A percentile compares a stretch with the other conserved stretches of the same genome.
Conservation (phyloP, 2,113 vertebrate species). For the Stegastes partitus region DNA sequence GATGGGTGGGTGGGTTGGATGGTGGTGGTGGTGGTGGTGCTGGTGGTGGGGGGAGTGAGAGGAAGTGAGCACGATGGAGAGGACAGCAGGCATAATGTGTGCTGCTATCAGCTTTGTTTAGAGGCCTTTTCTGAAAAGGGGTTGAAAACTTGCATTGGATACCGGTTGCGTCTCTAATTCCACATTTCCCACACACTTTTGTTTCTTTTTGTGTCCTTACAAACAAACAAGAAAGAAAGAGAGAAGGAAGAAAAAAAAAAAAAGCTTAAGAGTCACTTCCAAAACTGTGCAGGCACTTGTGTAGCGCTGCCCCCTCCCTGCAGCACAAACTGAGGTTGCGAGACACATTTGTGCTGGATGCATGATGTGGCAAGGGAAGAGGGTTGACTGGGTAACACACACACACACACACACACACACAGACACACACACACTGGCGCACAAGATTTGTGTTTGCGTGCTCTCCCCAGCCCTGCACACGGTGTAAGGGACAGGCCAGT, state of each 20-base stretch:
- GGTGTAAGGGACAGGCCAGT: conserved; percentile 77
- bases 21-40: conserved; percentile 22
- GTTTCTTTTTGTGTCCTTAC: conserved; percentile 4
- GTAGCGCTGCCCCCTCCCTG: not conserved
- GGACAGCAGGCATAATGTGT: conserved; percentile 51
- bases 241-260: not conserved
- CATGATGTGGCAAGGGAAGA: conserved; percentile 47
- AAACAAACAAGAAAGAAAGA: not conserved
- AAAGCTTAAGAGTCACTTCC: not conserved
- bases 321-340: conserved; percentile 25
- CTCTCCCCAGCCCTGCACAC: conserved; percentile 54
- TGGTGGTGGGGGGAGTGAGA: conserved; percentile 34
- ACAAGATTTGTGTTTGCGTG: conserved; percentile 67
- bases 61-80: conserved; percentile 35
- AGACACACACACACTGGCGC: conserved; percentile 25
- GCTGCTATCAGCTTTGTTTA: conserved; percentile 61
- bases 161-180: not conserved
- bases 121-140: conserved; percentile 22
- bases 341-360: conserved; percentile 50
- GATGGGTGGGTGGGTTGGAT: conserved; percentile 50
- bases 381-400: conserved; percentile 47
- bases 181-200: not conserved
- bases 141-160: conserved; percentile 43
- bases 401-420: conserved; percentile 39
- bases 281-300: not conserved